Conservation (phyloP, 1,140 invertebrate species). For the Drosophila insularis region DNA sequence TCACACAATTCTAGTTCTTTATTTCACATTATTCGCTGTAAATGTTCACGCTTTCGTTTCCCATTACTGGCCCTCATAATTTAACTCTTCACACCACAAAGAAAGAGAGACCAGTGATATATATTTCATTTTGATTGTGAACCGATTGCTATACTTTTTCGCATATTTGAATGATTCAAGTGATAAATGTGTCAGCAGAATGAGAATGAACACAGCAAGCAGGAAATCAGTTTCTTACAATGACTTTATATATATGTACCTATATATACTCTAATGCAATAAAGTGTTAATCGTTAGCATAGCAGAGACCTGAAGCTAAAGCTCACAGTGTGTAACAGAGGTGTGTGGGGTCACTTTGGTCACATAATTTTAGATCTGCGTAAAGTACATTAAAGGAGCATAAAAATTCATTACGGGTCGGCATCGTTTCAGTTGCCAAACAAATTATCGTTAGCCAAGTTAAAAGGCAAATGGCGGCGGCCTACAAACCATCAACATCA, state of each 20-base stretch:
- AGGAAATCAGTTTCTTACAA: too few species aligned
- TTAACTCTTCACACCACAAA: conserved; percentile 16
- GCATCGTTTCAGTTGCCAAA: conserved; percentile 54
- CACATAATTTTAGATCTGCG: conserved; percentile 70
- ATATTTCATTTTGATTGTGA: conserved; percentile 19
- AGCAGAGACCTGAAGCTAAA: conserved; percentile 26
- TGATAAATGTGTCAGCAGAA: conserved; percentile 43
- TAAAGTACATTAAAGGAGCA: conserved; percentile 74
- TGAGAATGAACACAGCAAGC: not conserved
- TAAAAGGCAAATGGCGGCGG: conserved; percentile 69
- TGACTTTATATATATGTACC: too few species aligned
- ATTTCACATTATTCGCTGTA: conserved; percentile 34
- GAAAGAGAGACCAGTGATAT: conserved; percentile 31
- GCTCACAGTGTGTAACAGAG: conserved; percentile 9
- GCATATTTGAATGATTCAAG: conserved; percentile 61
- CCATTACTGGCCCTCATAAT: conserved; percentile 59
- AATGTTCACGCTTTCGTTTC: conserved; percentile 52
- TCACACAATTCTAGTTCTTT: conserved; percentile 7
- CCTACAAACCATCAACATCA: conserved; percentile 38
- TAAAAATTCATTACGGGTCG: conserved; percentile 76
- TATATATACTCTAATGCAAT: conserved; percentile 39
- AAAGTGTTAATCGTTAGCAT: conserved; percentile 74
- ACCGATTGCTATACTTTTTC: conserved; percentile 26
- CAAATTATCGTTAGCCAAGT: conserved; percentile 80
- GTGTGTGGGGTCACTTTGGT: conserved; percentile 32